Percentiles rank a stretch among this genome's conserved stretches.
phyloP scores from a whole-genome alignment of 2,797 vertebrate genomes.

The Peromyscus nudipes region DNA sequence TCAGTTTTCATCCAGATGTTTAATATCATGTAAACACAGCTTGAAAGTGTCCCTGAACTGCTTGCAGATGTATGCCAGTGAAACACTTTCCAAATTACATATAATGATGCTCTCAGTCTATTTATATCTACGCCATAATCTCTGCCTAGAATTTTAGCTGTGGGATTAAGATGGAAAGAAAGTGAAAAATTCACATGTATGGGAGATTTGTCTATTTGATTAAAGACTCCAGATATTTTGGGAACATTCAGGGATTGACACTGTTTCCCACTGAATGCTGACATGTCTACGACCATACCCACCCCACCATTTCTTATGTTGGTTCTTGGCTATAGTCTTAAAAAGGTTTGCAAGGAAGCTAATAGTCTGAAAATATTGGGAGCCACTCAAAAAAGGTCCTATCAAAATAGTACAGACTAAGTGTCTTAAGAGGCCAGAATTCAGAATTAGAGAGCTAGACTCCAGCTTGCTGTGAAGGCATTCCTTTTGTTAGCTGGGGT shows the following conservation, averaged over 20 bases:
- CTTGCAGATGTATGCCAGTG: slow-evolving; percentile 80
- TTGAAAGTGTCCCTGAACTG: slow-evolving; percentile 81
- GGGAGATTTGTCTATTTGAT: slow-evolving; percentile 67
- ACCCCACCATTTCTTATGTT: background rate
- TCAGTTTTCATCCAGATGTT: slow-evolving; percentile 85
- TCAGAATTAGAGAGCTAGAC: background rate
- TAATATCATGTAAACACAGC: slow-evolving; percentile 85
- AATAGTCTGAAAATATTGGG: background rate
- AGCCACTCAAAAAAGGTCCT: background rate
- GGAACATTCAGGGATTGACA: slow-evolving; percentile 8
- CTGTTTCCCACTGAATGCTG: slow-evolving; percentile 5
- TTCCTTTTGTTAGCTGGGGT: background rate
- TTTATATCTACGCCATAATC: slow-evolving; percentile 80
- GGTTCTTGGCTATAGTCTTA: slow-evolving; percentile 23
- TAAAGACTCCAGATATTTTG: slow-evolving; percentile 69
- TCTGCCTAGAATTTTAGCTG: slow-evolving; percentile 78
- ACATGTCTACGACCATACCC: background rate
- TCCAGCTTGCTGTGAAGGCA: background rate
- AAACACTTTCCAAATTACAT: slow-evolving; percentile 83
- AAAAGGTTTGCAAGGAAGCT: background rate
- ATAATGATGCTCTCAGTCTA: slow-evolving; percentile 80
- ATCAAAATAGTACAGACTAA: background rate
- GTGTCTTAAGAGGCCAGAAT: background rate
- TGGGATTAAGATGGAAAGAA: slow-evolving; percentile 72
- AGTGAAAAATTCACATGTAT: slow-evolving; percentile 64